These are phyloP conservation scores for Pandemis corylana DNA, from an alignment of 2,888 invertebrate genomes.

Conservation along the genomic window DNA sequence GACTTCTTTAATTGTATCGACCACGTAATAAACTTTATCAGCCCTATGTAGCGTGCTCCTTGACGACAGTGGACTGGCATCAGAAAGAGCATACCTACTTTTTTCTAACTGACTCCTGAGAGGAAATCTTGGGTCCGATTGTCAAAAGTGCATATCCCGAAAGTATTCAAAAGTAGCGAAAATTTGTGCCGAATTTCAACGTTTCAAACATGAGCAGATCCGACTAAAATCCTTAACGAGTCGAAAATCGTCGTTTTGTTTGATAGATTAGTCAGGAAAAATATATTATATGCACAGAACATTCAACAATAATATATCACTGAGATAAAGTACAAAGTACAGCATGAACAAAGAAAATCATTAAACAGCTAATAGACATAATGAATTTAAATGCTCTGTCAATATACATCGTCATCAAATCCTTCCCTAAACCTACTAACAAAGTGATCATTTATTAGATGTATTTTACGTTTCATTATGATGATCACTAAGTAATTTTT, in stretches of 20 bases:
- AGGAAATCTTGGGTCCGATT: too few species aligned
- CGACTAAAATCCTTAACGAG: too few species aligned
- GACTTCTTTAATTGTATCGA: conserved; percentile 23
- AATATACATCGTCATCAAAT: background rate
- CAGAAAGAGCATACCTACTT: background rate
- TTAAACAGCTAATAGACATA: background rate
- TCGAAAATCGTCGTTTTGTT: too few species aligned
- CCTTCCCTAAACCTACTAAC: background rate
- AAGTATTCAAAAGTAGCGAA: too few species aligned
- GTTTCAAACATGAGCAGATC: too few species aligned
- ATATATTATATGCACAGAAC: too few species aligned
- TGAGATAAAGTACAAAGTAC: background rate
- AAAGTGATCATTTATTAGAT: background rate
- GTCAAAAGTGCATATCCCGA: too few species aligned
- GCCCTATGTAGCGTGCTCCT: background rate
- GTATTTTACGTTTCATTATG: too few species aligned
- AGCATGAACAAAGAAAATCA: background rate
- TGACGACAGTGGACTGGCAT: background rate
- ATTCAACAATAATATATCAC: background rate
- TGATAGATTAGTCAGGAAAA: too few species aligned
- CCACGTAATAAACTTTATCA: background rate
- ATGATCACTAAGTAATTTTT: too few species aligned
- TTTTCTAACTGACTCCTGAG: background rate
- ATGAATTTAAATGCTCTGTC: too few species aligned
- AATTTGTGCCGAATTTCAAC: too few species aligned